Base-by-base conservation (phyloP, 2,888 invertebrate species). In the Napeogenes sylphis region DNA sequence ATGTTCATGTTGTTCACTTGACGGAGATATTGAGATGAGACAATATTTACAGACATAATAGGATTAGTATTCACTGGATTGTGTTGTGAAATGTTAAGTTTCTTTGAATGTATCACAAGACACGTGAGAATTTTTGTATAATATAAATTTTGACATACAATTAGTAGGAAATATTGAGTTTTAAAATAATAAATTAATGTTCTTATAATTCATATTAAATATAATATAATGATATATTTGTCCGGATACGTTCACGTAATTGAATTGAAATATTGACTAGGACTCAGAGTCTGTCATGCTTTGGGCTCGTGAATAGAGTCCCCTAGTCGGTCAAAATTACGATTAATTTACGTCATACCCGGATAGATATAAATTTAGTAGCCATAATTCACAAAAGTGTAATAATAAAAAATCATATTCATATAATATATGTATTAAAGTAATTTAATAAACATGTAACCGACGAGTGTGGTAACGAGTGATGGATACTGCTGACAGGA, bases 41-140 rank as follows among this genome's bases (percentile, higher is more conserved):
- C 76, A 77, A 74, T 85, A 83, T 88, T 86, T 87, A 82, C 79
- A 75, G 71, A 74, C 71, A 87, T 88, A 89, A 90, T 90, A 80
- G 87, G 87, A 89, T 89, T 90, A 89, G 74, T 73, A 75, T 78
- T 75, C 73, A 71, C 59, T 69, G 70, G 79, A 79, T 85, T 84
- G 47, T 69, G 66, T 71, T 70, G 68, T 65, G 68, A 70, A 66
- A 66, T 67, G 58, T 66, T 65, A 60, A 65, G 65, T 59, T 57
- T 42, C 57, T 62, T 59, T 61, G 51, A 46, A 61, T 63, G 55
- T 61, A 53, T 21, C 58, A 53, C 30, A 12, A 21, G 4, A 45
- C 14, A 61, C 61, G 64, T 64, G 61, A 56, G 64, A 64, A 64
- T 45, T 33, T 56, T 45, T 14, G 46, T 45, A 51, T 30, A 12